A percentile compares a stretch with the other conserved stretches of the same genome.
Conservation (phyloP, 2,797 vertebrate species). For the Neomorphus geoffroyi region DNA sequence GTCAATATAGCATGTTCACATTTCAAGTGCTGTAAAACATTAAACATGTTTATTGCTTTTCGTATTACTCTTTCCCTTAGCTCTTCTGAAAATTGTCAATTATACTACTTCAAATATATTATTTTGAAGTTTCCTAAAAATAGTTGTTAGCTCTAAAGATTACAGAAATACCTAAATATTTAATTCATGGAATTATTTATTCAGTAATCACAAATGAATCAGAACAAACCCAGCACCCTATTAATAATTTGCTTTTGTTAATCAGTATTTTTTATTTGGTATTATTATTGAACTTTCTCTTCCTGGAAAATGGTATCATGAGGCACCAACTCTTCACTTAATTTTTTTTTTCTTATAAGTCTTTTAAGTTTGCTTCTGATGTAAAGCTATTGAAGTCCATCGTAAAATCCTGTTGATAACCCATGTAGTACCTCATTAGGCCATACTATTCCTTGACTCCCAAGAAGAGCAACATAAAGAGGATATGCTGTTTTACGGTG, state of each 20-base stretch:
- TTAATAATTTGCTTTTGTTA: background rate
- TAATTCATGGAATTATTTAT: background rate
- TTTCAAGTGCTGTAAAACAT: background rate
- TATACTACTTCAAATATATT: background rate
- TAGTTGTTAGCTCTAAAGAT: background rate
- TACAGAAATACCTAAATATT: background rate
- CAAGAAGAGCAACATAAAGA: constrained; percentile 54
- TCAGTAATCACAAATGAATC: background rate
- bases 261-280: background rate
- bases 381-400: constrained; percentile 25
- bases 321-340: background rate
- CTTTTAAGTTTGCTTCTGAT: constrained; percentile 50
- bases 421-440: constrained; percentile 51
- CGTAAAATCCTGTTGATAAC: constrained; percentile 32
- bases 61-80: background rate
- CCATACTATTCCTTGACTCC: constrained; percentile 30
- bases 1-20: background rate
- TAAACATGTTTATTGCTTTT: background rate
- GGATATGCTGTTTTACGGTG: background rate
- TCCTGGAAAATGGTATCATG: background rate
- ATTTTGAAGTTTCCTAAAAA: constrained; percentile 21
- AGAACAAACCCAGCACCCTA: background rate
- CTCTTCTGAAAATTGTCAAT: background rate
- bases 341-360: background rate
- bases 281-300: background rate